These are phyloP conservation scores for Pelvicachromis taeniatus DNA, from an alignment of 2,113 vertebrate genomes.

Conservation along the genomic window DNA sequence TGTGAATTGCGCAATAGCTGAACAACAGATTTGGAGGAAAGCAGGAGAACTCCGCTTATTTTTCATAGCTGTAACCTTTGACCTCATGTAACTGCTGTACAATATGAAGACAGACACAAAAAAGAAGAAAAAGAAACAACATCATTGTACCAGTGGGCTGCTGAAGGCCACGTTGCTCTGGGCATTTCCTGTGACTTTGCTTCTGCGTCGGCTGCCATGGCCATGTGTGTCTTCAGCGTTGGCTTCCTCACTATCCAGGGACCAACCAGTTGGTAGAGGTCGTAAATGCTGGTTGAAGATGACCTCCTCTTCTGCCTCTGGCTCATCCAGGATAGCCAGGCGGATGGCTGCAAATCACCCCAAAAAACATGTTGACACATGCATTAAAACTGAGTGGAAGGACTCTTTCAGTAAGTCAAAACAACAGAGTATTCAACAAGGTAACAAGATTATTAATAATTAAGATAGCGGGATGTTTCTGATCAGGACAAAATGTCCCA, in stretches of 20 bases:
- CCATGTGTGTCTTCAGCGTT: neutral
- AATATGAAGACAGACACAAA: neutral
- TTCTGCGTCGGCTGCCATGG: neutral
- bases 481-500: too few relatives aligned
- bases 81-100: neutral
- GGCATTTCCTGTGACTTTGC: conserved; percentile 28
- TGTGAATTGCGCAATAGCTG: neutral
- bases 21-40: neutral
- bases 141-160: conserved; percentile 66
- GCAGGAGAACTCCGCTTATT: neutral
- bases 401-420: neutral
- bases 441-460: neutral
- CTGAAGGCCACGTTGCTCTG: conserved; percentile 68
- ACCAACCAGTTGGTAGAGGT: conserved; percentile 23
- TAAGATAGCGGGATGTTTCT: neutral
- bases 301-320: conserved; percentile 57
- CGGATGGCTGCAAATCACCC: conserved; percentile 55
- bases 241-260: conserved; percentile 33
- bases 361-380: neutral
- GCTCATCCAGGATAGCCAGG: conserved; percentile 60
- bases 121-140: neutral
- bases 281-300: conserved; percentile 48
- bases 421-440: neutral
- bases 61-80: neutral
- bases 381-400: neutral